Conservation (phyloP, 1,140 invertebrate genomes). For the Maniola jurtina region DNA sequence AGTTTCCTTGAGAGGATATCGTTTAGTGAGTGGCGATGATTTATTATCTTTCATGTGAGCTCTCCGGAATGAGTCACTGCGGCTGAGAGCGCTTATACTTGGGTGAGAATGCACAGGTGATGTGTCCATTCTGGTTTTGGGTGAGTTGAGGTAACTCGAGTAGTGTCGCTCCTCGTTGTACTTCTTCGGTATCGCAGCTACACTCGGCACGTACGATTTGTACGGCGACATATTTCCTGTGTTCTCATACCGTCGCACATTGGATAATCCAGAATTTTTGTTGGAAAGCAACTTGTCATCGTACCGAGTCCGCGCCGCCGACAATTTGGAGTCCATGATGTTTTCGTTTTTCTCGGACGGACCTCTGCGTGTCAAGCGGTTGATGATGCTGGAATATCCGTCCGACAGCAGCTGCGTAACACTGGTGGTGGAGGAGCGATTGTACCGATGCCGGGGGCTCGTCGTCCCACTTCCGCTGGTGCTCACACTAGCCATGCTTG, state of each 20-base stretch:
- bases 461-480: conserved; percentile 51
- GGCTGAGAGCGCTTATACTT: conserved; percentile 56
- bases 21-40: conserved; percentile 66
- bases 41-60: conserved; percentile 66
- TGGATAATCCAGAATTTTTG: conserved; percentile 62
- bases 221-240: conserved; percentile 65
- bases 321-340: conserved; percentile 52
- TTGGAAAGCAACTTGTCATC: conserved; percentile 65
- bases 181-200: conserved; percentile 49
- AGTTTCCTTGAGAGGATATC: conserved; percentile 67
- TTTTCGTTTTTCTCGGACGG: conserved; percentile 81
- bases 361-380: conserved; percentile 86
- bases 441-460: conserved; percentile 82
- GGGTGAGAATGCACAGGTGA: conserved; percentile 63
- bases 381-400: conserved; percentile 90
- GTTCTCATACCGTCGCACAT: conserved; percentile 69
- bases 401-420: conserved; percentile 91
- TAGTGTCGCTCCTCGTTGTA: conserved; percentile 64
- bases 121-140: conserved; percentile 59
- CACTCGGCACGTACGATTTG: conserved; percentile 49
- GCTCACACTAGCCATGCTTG: conserved; percentile 57
- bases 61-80: conserved; percentile 69
- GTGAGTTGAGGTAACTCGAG: conserved; percentile 57
- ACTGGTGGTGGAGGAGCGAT: conserved; percentile 87
- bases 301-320: conserved; percentile 54